phyloP scores from a whole-genome alignment of 2,888 invertebrate species.

The Horisme vitalbata region DNA sequence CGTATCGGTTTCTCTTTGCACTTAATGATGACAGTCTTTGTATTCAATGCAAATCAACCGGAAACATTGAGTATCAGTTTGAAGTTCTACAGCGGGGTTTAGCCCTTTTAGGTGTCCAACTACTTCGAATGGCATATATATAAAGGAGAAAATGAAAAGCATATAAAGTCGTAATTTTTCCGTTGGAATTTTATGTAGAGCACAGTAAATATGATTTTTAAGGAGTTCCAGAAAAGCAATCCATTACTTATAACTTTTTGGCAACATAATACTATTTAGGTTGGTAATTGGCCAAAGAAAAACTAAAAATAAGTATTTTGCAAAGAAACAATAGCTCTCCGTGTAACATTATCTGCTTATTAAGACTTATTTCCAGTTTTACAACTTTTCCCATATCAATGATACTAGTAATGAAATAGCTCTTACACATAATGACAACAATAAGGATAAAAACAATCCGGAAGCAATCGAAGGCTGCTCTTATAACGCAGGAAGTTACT shows the following conservation, averaged over 20 bases:
- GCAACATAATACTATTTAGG: too few relatives aligned
- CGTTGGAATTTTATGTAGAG: too few relatives aligned
- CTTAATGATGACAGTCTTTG: constrained; percentile 41
- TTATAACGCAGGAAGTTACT: constrained; percentile 29
- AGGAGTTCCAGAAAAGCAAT: too few relatives aligned
- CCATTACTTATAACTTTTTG: too few relatives aligned
- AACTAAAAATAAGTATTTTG: too few relatives aligned
- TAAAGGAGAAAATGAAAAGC: too few relatives aligned
- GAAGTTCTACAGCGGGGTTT: background rate
- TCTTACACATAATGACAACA: constrained; percentile 30
- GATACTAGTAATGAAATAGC: constrained; percentile 18
- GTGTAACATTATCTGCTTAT: too few relatives aligned
- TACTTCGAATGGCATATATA: background rate
- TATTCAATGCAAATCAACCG: constrained; percentile 68
- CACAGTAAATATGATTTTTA: too few relatives aligned
- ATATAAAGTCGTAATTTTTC: too few relatives aligned
- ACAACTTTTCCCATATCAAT: constrained; percentile 1
- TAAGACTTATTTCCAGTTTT: background rate
- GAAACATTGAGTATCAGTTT: constrained; percentile 41
- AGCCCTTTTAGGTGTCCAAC: background rate
- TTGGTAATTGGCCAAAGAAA: too few relatives aligned
- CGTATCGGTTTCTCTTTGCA: constrained; percentile 4
- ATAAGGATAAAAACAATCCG: constrained; percentile 32
- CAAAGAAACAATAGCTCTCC: too few relatives aligned
- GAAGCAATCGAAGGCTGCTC: constrained; percentile 36